phyloP scores from a whole-genome alignment of 2,888 invertebrate genomes.

The Calephelis perditalis region DNA sequence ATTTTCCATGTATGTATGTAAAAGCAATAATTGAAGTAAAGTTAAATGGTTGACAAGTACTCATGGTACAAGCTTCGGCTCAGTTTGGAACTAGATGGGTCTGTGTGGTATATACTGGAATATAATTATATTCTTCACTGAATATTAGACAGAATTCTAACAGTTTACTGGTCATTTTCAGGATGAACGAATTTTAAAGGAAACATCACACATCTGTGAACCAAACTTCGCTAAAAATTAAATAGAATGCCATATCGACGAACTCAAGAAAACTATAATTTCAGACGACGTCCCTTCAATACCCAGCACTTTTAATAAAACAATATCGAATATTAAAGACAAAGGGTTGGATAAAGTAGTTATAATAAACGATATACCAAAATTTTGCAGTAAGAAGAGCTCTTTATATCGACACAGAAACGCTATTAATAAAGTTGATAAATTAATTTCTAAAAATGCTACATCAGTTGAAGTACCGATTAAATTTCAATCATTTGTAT shows the following conservation, averaged over 20 bases:
- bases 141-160: too few relatives aligned
- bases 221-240: neutral
- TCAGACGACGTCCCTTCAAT: too few relatives aligned
- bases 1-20: neutral
- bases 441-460: neutral
- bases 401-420: neutral
- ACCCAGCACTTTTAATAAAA: neutral
- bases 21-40: neutral
- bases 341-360: neutral
- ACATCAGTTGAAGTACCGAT: neutral
- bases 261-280: too few relatives aligned
- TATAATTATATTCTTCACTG: neutral
- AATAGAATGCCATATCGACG: neutral
- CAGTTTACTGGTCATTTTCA: too few relatives aligned
- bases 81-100: slow-evolving; percentile 6
- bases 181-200: too few relatives aligned
- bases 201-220: neutral
- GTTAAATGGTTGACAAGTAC: neutral
- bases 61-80: slow-evolving; percentile 5
- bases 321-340: slow-evolving; percentile 1
- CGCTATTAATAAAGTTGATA: neutral
- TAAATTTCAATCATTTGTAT: neutral
- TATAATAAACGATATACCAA: neutral
- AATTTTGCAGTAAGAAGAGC: neutral
- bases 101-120: neutral